phyloP scores from a whole-genome alignment of 2,797 vertebrate genomes.

The Fundulus diaphanus region DNA sequence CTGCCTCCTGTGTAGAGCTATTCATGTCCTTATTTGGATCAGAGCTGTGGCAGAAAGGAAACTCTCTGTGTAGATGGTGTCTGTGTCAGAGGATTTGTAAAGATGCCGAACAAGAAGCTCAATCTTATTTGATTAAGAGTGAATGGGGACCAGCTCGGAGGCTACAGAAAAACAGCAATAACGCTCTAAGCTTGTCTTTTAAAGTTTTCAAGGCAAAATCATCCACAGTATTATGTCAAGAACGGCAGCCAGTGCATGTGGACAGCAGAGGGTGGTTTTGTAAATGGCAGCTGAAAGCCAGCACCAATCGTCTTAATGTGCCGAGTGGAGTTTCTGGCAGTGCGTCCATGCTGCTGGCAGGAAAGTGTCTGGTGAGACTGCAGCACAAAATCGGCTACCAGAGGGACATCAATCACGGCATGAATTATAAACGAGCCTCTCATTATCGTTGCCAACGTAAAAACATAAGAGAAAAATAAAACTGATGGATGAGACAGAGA shows the following conservation, averaged over 20 bases:
- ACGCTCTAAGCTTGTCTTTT: constrained; percentile 24
- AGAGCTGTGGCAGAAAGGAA: constrained; percentile 63
- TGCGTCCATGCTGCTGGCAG: constrained; percentile 33
- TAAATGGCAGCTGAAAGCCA: constrained; percentile 65
- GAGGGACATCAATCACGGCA: constrained; percentile 64
- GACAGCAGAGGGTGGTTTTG: constrained; percentile 33
- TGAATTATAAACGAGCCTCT: constrained; percentile 69
- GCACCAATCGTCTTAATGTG: constrained; percentile 61
- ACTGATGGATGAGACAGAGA: constrained; percentile 50
- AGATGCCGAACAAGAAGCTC: constrained; percentile 61
- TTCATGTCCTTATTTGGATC: constrained; percentile 82
- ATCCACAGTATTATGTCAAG: constrained; percentile 21
- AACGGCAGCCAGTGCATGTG: constrained; percentile 2
- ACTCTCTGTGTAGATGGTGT: constrained; percentile 68
- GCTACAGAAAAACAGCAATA: constrained; percentile 30
- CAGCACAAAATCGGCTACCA: constrained; percentile 56
- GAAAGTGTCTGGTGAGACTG: constrained; percentile 51
- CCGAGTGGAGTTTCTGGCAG: constrained; percentile 53
- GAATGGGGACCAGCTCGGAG: constrained; percentile 40
- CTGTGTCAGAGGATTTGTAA: constrained; percentile 67
- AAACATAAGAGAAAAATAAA: constrained; percentile 43
- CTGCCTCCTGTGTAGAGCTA: constrained; percentile 73
- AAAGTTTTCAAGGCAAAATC: constrained; percentile 30
- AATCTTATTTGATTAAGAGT: constrained; percentile 59
- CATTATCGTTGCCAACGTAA: constrained; percentile 55